These are phyloP conservation scores for Siniperca chuatsi DNA, from an alignment of 2,113 vertebrate genomes.

Conservation along the genomic window DNA sequence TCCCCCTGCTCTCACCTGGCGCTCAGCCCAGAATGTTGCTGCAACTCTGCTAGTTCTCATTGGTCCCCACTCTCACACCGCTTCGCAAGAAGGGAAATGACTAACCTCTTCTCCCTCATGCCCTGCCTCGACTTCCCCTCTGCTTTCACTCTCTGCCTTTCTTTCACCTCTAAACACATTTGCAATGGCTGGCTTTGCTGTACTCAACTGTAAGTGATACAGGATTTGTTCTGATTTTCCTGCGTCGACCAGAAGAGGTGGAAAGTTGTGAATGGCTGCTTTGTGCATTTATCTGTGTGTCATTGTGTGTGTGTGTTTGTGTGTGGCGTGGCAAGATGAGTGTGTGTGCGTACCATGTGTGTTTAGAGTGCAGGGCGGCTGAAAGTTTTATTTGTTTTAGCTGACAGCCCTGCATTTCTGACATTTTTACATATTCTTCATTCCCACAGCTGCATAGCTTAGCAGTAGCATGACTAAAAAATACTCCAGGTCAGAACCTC, in stretches of 20 bases:
- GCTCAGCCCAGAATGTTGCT: slow-evolving; percentile 84
- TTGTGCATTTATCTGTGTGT: slow-evolving; percentile 66
- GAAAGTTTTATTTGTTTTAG: slow-evolving; percentile 83
- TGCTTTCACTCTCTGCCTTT: slow-evolving; percentile 74
- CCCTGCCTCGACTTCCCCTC: slow-evolving; percentile 77
- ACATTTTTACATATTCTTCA: slow-evolving; percentile 76
- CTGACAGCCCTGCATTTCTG: slow-evolving; percentile 78
- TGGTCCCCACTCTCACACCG: slow-evolving; percentile 75
- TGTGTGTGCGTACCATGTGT: slow-evolving; percentile 68
- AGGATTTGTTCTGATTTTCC: slow-evolving; percentile 70
- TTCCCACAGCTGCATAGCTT: slow-evolving; percentile 66
- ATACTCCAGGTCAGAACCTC: slow-evolving; percentile 32
- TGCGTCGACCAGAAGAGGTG: slow-evolving; percentile 58
- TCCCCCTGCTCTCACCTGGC: slow-evolving; percentile 82
- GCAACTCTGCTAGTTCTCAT: slow-evolving; percentile 79
- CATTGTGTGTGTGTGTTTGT: slow-evolving; percentile 32
- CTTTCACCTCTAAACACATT: slow-evolving; percentile 76
- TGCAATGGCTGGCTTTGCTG: slow-evolving; percentile 65
- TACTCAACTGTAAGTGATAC: slow-evolving; percentile 74
- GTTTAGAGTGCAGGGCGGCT: slow-evolving; percentile 68
- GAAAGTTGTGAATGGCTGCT: slow-evolving; percentile 77
- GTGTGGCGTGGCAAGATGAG: slow-evolving; percentile 49
- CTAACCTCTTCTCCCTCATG: slow-evolving; percentile 78
- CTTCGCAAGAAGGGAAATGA: slow-evolving; percentile 85
- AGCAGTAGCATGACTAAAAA: slow-evolving; percentile 51